Evolutionary conservation across 2,797 vertebrate species (phyloP), one percentile per base, ranked within the genome.

Genomic region (Phalloptychus januarius): DNA sequence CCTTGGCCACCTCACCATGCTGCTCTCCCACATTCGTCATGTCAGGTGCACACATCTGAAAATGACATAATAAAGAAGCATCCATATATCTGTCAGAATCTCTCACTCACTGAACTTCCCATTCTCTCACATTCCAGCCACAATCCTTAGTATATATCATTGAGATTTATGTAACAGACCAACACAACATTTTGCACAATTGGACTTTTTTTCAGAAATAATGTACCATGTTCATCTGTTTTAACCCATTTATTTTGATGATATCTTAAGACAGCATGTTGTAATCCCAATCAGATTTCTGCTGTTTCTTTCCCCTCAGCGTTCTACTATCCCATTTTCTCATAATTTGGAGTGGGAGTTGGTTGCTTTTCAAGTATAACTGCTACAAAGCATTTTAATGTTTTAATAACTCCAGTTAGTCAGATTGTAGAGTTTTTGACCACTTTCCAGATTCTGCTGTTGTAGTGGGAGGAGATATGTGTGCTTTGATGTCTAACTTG

Each of bases 21-120:
- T 99, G 73, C 97, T 99, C 1, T 99, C 98, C 6, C 98, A 99
- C 0, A 95, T 99, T 87, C 95, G 98, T 38, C 98, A 99, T 0
- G 94, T 97, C 87, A 99, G 98, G 98, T 99, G 96, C 36, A 25
- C 44, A 50, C 74, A 4, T 23, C 31, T 23, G 48, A 28, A 73
- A 25, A 73, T 6, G 13, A 13, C 71, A n/a, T 52, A 33, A 33
- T 38, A 31, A 50, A 13, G 6, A 25, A 50, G 71, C 46, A 36
- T 48, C 18, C 33, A 11, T 25, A 23, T 23, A 20, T 67, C 10
- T 67, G 63, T 25, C 63, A 67, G 20, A 38, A 67, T 8, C 31
- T 28, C 15, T 16, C 56, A 61, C 16, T 33, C 25, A n/a, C 2
- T 56, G 11, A 56, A 56, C 3, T 56, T n/a, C 11, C 1, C n/a